Evolutionary conservation across 2,888 invertebrate species (phyloP), one percentile per base, ranked within the genome.

Genomic region (Apocheima hispidaria): DNA sequence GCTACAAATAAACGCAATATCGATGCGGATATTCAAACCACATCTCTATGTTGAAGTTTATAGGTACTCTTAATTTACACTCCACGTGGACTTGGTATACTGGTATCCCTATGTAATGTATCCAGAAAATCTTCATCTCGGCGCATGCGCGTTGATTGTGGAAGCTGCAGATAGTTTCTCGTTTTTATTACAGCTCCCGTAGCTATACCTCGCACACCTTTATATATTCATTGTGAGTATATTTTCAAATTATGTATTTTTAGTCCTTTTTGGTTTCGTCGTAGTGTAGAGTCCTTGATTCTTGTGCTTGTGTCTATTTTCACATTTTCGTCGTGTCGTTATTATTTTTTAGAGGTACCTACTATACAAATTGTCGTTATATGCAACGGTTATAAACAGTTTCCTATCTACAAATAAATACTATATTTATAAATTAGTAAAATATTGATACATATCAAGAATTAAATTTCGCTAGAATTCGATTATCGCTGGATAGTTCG

Each of bases 111-210:
- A 5, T 57, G 33, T 55, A 44, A 16, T 36, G 20, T 10, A 12
- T 30, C 30, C 12, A 18, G 16, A 12, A 16, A 30, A 35, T 54
- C 16, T 18, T 26, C n/a, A n/a, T n/a, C n/a, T n/a, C 16, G 38
- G 20, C 59, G 53, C 59, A 59, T 59, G 59, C 59, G 59, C 59
- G 53, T 10, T 38, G 9, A 9, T 3, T 43, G 23, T 28, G 33
- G 38, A 40, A 18, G 38, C 59, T 41, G 51, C 16, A 9, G 53
- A 41, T 30, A 20, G 26, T 38, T 16, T 46, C 46, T 33, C 14
- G 16, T 14, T 36, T 51, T 53, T 53, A 59, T 41, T 35, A 35
- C 23, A 2, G 2, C 16, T 18, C 23, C 36, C n/a, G 33, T 44
- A 4, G n/a, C 18, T 14, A 9, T 4, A 4, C 18, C 16, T 40